Percentiles rank a stretch among this genome's conserved stretches.
Conservation (phyloP, 1,140 invertebrate species). For the Melipona quadrifasciata region DNA sequence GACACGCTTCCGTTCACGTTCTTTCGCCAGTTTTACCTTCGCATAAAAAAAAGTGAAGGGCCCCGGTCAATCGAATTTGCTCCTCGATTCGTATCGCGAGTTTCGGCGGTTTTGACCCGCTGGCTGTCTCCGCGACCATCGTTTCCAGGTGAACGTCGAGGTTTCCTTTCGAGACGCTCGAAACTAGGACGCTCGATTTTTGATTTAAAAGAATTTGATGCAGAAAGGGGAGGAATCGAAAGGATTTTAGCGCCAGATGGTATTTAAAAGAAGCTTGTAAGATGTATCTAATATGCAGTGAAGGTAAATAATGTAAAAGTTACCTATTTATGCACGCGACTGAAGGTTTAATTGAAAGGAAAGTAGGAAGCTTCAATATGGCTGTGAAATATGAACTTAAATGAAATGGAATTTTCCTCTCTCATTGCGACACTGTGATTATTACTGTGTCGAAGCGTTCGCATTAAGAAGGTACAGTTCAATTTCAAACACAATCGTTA, state of each 20-base stretch:
- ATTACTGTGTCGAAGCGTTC: no score
- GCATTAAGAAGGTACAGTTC: no score
- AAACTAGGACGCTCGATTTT: not conserved
- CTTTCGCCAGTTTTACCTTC: conserved; percentile 10
- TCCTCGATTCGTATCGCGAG: not conserved
- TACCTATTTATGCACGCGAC: no score
- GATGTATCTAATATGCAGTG: no score
- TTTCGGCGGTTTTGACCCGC: not conserved
- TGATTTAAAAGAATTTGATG: not conserved
- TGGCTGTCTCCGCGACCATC: not conserved
- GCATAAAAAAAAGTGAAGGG: conserved; percentile 25
- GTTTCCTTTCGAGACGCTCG: not conserved
- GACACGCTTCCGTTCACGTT: conserved; percentile 1
- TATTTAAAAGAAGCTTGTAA: no score
- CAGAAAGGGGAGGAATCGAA: not conserved
- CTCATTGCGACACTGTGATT: no score
- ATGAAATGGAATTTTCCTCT: no score
- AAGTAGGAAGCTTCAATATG: no score
- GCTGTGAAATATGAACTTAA: no score
- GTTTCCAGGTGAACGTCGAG: not conserved
- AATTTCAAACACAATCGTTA: no score
- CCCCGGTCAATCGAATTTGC: conserved; percentile 16
- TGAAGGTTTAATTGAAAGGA: no score
- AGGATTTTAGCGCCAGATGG: not conserved
- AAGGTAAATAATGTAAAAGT: no score